These are phyloP conservation scores for Automeris io DNA, from an alignment of 2,888 invertebrate species.

Conservation along the genomic window DNA sequence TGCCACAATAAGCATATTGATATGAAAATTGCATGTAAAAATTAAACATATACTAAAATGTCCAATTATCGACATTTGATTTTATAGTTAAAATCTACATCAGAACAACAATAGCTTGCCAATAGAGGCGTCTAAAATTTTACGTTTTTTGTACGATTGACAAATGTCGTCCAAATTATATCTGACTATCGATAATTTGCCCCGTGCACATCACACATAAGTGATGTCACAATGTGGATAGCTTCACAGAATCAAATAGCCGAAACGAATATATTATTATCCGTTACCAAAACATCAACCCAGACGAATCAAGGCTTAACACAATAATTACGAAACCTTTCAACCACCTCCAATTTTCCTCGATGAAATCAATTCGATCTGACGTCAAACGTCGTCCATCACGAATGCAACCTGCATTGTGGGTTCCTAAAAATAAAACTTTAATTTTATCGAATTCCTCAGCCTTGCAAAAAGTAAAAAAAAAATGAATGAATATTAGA, in stretches of 20 bases:
- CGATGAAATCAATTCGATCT: constrained; percentile 32
- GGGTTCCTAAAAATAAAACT: constrained; percentile 49
- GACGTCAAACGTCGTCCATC: constrained; percentile 71
- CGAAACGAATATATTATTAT: no score
- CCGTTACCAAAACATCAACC: no score
- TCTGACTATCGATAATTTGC: constrained; percentile 5
- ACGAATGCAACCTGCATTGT: constrained; percentile 74
- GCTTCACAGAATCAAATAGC: no score
- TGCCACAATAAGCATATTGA: constrained; percentile 50
- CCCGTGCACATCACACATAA: neutral
- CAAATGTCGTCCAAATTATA: constrained; percentile 12
- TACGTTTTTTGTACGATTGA: constrained; percentile 12
- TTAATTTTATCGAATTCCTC: no score
- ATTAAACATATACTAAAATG: constrained; percentile 22
- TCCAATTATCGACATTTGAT: constrained; percentile 10
- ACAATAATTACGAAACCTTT: no score
- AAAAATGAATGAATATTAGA: no score
- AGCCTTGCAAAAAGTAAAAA: no score
- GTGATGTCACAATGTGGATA: constrained; percentile 6
- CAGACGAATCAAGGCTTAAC: no score
- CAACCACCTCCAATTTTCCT: no score
- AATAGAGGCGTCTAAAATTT: constrained; percentile 15
- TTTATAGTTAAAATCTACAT: constrained; percentile 33
- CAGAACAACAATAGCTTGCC: constrained; percentile 47
- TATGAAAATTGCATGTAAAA: constrained; percentile 50